These are phyloP conservation scores for Opisthocomus hoazin DNA, from an alignment of 2,113 vertebrate genomes.

Conservation along the genomic window DNA sequence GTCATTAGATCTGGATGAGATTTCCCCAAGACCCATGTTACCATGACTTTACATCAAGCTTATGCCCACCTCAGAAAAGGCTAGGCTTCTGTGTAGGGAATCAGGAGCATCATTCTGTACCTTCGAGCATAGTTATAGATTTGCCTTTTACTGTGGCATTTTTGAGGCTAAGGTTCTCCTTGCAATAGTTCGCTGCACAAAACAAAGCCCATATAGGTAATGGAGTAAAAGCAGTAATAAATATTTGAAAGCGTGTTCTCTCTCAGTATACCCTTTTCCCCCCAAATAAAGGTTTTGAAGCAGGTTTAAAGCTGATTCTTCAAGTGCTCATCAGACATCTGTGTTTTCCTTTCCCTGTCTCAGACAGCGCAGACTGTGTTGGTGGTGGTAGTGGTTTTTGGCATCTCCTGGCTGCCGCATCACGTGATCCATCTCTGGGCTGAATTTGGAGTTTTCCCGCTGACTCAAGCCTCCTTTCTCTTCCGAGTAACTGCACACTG, in stretches of 20 bases:
- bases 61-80: not conserved
- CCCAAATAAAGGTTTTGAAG: not conserved
- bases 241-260: not conserved
- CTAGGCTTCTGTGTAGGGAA: not conserved
- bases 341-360: slow-evolving; percentile 28
- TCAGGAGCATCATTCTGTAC: not conserved
- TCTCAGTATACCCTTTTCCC: not conserved
- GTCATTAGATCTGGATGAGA: not conserved
- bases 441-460: slow-evolving; percentile 91
- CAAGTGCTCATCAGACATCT: slow-evolving; percentile 22
- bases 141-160: not conserved
- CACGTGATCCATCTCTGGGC: slow-evolving; percentile 92
- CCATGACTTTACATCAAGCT: not conserved
- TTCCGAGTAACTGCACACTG: slow-evolving; percentile 90
- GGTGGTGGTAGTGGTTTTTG: slow-evolving; percentile 97
- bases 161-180: not conserved
- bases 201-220: not conserved
- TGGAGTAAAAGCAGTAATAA: not conserved
- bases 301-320: not conserved
- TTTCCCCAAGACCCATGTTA: not conserved
- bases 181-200: not conserved
- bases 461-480: slow-evolving; percentile 92
- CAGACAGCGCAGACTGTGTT: slow-evolving; percentile 96
- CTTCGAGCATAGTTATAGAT: not conserved
- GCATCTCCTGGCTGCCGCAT: slow-evolving; percentile 95